Conservation (phyloP, 2,797 vertebrate species). For the Poeciliopsis turneri region DNA sequence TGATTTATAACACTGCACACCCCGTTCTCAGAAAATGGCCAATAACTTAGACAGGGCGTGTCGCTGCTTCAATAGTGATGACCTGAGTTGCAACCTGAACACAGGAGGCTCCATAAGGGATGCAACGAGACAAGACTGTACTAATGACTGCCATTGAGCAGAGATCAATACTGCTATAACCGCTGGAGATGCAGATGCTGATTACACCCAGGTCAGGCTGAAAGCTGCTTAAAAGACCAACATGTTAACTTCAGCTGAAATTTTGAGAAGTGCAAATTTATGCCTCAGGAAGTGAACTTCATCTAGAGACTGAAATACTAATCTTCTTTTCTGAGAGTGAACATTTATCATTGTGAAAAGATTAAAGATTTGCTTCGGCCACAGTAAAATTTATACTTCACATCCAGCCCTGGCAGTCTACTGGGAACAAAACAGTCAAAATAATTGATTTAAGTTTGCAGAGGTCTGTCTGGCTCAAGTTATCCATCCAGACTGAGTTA, state of each 20-base stretch:
- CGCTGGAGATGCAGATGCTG: slow-evolving; percentile 47
- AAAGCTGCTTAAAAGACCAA: slow-evolving; percentile 26
- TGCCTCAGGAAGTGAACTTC: neutral
- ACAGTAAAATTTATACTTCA: slow-evolving; percentile 13
- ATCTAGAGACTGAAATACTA: neutral
- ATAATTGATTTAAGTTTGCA: slow-evolving; percentile 50
- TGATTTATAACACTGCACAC: slow-evolving; percentile 45
- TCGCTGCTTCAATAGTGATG: slow-evolving; percentile 68
- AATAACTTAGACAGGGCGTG: slow-evolving; percentile 57
- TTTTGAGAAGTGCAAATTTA: neutral
- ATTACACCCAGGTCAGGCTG: slow-evolving; percentile 33
- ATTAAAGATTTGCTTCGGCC: slow-evolving; percentile 9
- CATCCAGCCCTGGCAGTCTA: slow-evolving; percentile 29
- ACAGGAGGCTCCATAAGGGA: slow-evolving; percentile 9
- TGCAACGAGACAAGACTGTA: slow-evolving; percentile 3
- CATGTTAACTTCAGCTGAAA: slow-evolving; percentile 17
- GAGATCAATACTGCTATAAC: slow-evolving; percentile 65
- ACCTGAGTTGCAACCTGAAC: slow-evolving; percentile 43
- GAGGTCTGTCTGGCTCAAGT: slow-evolving; percentile 42
- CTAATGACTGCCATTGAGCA: slow-evolving; percentile 56
- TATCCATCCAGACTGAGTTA: slow-evolving; percentile 50
- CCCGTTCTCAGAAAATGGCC: slow-evolving; percentile 42
- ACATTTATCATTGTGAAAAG: neutral
- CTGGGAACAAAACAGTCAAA: slow-evolving; percentile 32
- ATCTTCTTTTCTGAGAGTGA: slow-evolving; percentile 9